Percentiles rank a stretch among this genome's conserved stretches.
phyloP scores from a whole-genome alignment of 1,140 invertebrate genomes.

The Cecropterus lyciades region DNA sequence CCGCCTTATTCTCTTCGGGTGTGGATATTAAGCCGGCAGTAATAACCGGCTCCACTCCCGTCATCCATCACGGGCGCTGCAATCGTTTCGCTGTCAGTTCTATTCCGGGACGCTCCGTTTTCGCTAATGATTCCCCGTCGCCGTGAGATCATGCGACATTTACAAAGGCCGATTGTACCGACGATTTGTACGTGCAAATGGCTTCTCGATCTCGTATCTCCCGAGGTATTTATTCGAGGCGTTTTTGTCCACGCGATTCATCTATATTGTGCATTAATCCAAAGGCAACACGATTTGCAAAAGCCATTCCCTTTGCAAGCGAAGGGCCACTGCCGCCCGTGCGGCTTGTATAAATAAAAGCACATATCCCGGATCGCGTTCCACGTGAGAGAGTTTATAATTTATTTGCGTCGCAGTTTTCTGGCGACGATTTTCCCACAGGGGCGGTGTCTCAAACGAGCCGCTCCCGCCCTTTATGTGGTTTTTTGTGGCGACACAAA shows the following conservation, averaged over 20 bases:
- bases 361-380: constrained; percentile 67
- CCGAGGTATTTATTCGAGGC: constrained; percentile 24
- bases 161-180: constrained; percentile 56
- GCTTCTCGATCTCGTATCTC: constrained; percentile 48
- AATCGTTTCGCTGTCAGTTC: constrained; percentile 80
- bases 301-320: constrained; percentile 36
- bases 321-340: constrained; percentile 42
- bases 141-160: constrained; percentile 69
- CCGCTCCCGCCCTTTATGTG: constrained; percentile 80
- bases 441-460: constrained; percentile 80
- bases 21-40: constrained; percentile 67
- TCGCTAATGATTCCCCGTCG: constrained; percentile 78
- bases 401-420: constrained; percentile 82
- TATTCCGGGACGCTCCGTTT: constrained; percentile 79
- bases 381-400: constrained; percentile 79
- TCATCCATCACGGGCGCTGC: constrained; percentile 78
- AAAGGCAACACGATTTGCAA: constrained; percentile 37
- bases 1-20: constrained; percentile 56
- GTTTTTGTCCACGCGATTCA: constrained; percentile 24
- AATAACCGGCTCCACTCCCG: constrained; percentile 66
- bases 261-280: constrained; percentile 28
- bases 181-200: constrained; percentile 54
- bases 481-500: constrained; percentile 81
- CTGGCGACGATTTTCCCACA: constrained; percentile 83
- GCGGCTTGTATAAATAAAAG: constrained; percentile 61